phyloP scores from a whole-genome alignment of 2,888 invertebrate genomes.

The Protonemura montana region DNA sequence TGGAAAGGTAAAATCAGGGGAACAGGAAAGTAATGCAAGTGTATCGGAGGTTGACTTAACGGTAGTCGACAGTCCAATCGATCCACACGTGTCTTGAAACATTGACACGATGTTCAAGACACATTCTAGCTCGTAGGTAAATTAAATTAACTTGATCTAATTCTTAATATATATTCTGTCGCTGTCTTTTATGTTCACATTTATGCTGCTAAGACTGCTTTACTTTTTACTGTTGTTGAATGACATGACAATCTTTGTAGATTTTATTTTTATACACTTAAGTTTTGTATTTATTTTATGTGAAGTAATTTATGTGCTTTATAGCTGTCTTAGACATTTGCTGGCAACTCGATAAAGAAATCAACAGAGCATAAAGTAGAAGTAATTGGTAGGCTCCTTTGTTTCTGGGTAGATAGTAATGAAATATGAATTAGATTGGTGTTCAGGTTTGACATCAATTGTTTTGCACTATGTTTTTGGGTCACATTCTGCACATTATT shows the following conservation, averaged over 20 bases:
- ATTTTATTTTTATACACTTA: slow-evolving; percentile 7
- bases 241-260: neutral
- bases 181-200: neutral
- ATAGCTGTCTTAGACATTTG: neutral
- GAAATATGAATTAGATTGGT: neutral
- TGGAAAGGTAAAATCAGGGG: neutral
- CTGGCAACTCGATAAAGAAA: too few relatives aligned
- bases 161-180: neutral
- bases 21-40: neutral
- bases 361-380: too few relatives aligned
- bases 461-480: neutral
- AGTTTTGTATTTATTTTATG: neutral
- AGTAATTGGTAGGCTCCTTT: too few relatives aligned
- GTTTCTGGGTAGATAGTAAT: neutral
- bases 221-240: neutral
- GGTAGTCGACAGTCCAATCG: neutral
- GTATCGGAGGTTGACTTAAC: neutral
- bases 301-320: neutral
- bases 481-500: neutral
- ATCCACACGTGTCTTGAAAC: neutral
- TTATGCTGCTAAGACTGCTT: neutral
- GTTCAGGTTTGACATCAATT: neutral
- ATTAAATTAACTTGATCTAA: neutral
- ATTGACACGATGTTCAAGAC: neutral
- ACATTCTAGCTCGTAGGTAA: neutral